These are phyloP conservation scores for Cyrtodaria siliqua DNA, from an alignment of 2,888 invertebrate species.

Conservation along the genomic window DNA sequence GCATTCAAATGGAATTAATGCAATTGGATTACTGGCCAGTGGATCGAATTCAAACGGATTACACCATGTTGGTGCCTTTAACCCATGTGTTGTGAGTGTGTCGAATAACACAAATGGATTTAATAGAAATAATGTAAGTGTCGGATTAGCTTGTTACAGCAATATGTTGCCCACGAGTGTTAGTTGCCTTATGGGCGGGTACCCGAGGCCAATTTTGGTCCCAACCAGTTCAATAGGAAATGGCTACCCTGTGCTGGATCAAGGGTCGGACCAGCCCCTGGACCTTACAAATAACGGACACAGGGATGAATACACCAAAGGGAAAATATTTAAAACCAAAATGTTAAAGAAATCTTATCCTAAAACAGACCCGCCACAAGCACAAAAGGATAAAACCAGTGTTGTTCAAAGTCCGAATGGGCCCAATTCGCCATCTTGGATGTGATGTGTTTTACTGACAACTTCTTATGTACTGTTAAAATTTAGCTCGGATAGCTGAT, in stretches of 20 bases:
- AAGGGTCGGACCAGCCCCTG: conserved; percentile 61
- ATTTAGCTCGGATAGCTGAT: background rate
- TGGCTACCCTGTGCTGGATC: conserved; percentile 21
- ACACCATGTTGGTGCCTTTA: background rate
- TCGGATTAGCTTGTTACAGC: background rate
- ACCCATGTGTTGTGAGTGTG: background rate
- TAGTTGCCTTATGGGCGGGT: conserved; percentile 14
- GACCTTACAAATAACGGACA: conserved; percentile 60
- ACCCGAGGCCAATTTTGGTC: conserved; percentile 4
- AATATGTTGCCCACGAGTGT: conserved; percentile 17
- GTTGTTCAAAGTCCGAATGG: conserved; percentile 1
- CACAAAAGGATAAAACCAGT: background rate
- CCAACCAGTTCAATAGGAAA: background rate
- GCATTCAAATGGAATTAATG: background rate
- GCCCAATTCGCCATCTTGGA: background rate
- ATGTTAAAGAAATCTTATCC: conserved; percentile 52
- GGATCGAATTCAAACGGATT: background rate
- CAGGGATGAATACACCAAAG: conserved; percentile 56
- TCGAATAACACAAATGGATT: conserved; percentile 2
- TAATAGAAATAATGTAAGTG: background rate
- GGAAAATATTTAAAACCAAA: conserved; percentile 65
- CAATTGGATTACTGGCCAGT: background rate
- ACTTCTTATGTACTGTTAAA: background rate
- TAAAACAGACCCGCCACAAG: conserved; percentile 33
- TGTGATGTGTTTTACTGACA: background rate